phyloP scores from a whole-genome alignment of 1,140 invertebrate genomes.

The Bombus difficillimus region DNA sequence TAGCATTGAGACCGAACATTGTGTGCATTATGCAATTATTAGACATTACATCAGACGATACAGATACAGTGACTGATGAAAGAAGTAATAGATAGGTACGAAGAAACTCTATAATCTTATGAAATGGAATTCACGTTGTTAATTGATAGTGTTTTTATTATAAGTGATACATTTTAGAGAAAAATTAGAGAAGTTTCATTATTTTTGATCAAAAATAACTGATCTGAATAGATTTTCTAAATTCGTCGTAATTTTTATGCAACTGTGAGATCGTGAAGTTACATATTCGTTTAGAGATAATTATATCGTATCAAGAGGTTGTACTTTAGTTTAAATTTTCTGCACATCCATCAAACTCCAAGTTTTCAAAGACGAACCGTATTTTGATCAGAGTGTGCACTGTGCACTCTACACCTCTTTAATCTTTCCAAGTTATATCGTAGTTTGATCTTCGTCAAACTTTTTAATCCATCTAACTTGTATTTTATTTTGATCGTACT shows the following conservation, averaged over 20 bases:
- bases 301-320: too few relatives aligned
- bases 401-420: not conserved
- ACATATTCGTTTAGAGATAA: too few relatives aligned
- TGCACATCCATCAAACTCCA: not conserved
- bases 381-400: not conserved
- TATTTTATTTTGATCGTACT: not conserved
- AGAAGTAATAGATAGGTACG: not conserved
- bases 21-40: not conserved
- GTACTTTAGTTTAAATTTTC: not conserved
- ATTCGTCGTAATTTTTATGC: too few relatives aligned
- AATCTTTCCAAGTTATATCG: not conserved
- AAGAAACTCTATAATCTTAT: not conserved
- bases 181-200: too few relatives aligned
- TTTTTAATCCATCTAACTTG: not conserved
- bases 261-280: too few relatives aligned
- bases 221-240: too few relatives aligned
- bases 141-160: too few relatives aligned
- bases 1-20: too few relatives aligned
- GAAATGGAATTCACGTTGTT: too few relatives aligned
- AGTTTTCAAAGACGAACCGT: not conserved
- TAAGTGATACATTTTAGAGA: too few relatives aligned
- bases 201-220: too few relatives aligned
- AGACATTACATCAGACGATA: not conserved
- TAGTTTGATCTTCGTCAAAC: conserved; percentile 8
- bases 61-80: not conserved